Conservation (phyloP, 2,797 vertebrate species). For the Anolis apletophallus region DNA sequence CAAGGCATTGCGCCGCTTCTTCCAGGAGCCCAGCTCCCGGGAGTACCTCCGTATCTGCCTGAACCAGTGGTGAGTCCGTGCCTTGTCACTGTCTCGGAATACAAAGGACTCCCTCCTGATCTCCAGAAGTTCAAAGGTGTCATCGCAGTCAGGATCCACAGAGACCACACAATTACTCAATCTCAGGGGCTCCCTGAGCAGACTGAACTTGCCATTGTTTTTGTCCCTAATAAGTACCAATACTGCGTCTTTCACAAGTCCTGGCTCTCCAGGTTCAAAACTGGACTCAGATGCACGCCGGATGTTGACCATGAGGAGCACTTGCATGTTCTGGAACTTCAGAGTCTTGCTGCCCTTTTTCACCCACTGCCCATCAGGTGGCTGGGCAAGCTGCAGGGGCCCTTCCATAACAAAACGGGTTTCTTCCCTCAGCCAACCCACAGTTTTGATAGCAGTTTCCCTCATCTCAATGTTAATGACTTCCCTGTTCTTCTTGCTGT, state of each 20-base stretch:
- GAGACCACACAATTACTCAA: constrained; percentile 92
- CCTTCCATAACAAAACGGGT: constrained; percentile 93
- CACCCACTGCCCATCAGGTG: constrained; percentile 90
- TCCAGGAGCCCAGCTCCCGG: constrained; percentile 88
- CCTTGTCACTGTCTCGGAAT: constrained; percentile 88
- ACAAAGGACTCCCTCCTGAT: constrained; percentile 90
- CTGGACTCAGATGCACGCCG: constrained; percentile 75
- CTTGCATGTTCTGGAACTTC: constrained; percentile 93
- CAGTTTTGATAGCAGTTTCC: constrained; percentile 89
- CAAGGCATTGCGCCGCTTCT: constrained; percentile 89
- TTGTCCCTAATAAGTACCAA: constrained; percentile 93
- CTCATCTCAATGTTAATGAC: constrained; percentile 92
- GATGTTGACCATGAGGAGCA: constrained; percentile 88
- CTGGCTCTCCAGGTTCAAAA: constrained; percentile 68
- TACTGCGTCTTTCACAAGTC: constrained; percentile 85
- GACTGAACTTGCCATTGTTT: constrained; percentile 89
- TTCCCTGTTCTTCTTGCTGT: constrained; percentile 92
- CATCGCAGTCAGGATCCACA: constrained; percentile 86
- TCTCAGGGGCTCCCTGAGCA: constrained; percentile 89
- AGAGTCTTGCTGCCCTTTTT: constrained; percentile 90
- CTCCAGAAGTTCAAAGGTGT: constrained; percentile 93
- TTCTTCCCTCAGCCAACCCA: constrained; percentile 89
- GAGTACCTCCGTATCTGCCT: constrained; percentile 87
- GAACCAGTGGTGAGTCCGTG: constrained; percentile 93
- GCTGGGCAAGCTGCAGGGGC: constrained; percentile 88